phyloP scores from a whole-genome alignment of 2,797 vertebrate species.

The Halcyon leucocephala region DNA sequence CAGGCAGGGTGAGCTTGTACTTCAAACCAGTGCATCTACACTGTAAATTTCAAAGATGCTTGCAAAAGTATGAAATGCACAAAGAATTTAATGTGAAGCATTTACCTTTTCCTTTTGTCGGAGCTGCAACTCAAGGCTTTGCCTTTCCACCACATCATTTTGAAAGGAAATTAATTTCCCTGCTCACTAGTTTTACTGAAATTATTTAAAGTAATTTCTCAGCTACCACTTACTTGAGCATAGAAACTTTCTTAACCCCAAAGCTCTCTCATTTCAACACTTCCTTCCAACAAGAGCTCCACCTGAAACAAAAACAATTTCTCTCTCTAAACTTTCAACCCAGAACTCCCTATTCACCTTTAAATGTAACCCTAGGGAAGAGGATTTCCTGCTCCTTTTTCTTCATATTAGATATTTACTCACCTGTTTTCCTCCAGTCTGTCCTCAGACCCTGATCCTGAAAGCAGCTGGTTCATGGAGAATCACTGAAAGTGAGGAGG shows the following conservation, averaged over 20 bases:
- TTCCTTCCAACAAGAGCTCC: neutral
- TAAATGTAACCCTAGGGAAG: neutral
- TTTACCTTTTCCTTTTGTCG: neutral
- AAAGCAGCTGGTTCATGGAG: neutral
- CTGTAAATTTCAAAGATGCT: slow-evolving; percentile 2
- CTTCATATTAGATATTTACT: neutral
- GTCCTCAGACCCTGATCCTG: neutral
- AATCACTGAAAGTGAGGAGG: neutral
- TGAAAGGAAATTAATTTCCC: slow-evolving; percentile 45
- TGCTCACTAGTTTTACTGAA: neutral
- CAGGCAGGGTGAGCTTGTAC: slow-evolving; percentile 29
- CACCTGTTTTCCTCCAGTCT: neutral
- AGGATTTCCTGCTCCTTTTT: neutral
- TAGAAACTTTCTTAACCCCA: neutral
- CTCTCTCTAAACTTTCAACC: neutral
- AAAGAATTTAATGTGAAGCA: neutral
- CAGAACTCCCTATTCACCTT: neutral
- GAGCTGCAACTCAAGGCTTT: neutral
- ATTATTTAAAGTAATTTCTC: slow-evolving; percentile 18
- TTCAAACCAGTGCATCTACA: neutral
- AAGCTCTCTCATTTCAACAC: slow-evolving; percentile 33
- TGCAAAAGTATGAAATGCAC: neutral
- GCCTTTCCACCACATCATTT: neutral
- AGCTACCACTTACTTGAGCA: neutral
- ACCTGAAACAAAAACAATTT: slow-evolving; percentile 29